Evolutionary conservation across 2,113 vertebrate genomes (phyloP), one percentile per base, ranked within the genome.

Genomic region (Ovis canadensis): DNA sequence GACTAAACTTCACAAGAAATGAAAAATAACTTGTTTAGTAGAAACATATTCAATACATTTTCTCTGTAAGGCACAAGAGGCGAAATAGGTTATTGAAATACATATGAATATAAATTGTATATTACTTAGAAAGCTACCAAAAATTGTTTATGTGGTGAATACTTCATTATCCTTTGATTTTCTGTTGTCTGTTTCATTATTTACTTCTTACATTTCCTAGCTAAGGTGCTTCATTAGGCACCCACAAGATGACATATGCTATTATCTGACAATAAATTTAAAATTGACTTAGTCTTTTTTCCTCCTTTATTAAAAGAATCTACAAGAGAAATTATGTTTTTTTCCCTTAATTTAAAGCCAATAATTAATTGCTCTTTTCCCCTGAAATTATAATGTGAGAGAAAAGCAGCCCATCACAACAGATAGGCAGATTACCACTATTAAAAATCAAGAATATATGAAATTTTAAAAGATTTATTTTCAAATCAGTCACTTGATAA

Each of bases 71-170:
- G 96, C 98, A 94, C 48, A 96, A 98, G 96, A 84, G 45, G 14
- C 52, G 96, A 98, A 98, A 98, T 98, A 97, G 97, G 96, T 98
- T 98, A 98, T 98, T 98, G 98, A 98, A 98, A 98, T 98, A 97
- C 97, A 98, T 98, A 98, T 98, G 97, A 97, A 98, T 98, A 98
- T 98, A 98, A 98, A 98, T 98, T 98, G 95, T 98, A 43, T 97
- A 98, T 98, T 98, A 98, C 97, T 99, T 98, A 98, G 98, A 98
- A 98, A 98, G 94, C 98, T 98, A 98, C 98, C 98, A 96, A 97
- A 98, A 98, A 98, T 98, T 98, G 95, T 98, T 98, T 97, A 98
- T 98, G 98, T 82, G 96, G 96, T 98, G 97, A 98, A 94, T 90
- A 98, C 90, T 98, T 89, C 0, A 57, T 96, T 96, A 88, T 45